Evolutionary conservation across 2,113 vertebrate genomes (phyloP), one percentile per base, ranked within the genome.

Genomic region (Mesocricetus auratus): DNA sequence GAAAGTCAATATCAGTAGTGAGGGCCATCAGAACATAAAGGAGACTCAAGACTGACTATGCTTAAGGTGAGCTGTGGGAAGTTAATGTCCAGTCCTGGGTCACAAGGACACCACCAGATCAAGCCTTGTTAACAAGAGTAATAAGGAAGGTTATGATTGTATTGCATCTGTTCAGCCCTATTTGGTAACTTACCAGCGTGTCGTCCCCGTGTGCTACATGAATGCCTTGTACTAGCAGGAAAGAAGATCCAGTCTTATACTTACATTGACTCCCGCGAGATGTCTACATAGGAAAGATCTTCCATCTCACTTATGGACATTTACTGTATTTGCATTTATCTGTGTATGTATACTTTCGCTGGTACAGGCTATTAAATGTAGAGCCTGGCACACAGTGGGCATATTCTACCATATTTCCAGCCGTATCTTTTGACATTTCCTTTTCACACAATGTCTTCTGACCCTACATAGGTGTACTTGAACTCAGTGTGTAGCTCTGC

Each of bases 41-140:
- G 45, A 66, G 74, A 29, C 19, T 87, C 0, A 99, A 99, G 11
- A 96, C 98, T 96, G 98, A 98, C 68, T 98, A 99, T 0, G 94
- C 98, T 42, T 98, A 98, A 98, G 98, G 98, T 75, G 98, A 98
- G 96, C 99, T 99, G 99, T 98, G 97, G 1, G 98, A 85, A 10
- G 96, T 99, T 75, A 99, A 99, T 97, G 98, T 99, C 93, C 99
- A 95, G 98, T 99, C 7, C 94, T 98, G 29, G 94, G 99, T 89
- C 98, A 99, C 96, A 98, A 98, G 62, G 99, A 42, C 42, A 99
- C 1, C 99, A 99, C 64, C 99, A 99, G 99, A 99, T 98, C 97
- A 96, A 96, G 0, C 95, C 98, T 83, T 58, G 22, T 66, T 58
- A 75, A 87, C 74, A 19, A 68, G 58, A 33, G 9, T 77, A 9